Evolutionary conservation across 2,113 vertebrate genomes (phyloP).

Genomic region (Tragelaphus strepsiceros): DNA sequence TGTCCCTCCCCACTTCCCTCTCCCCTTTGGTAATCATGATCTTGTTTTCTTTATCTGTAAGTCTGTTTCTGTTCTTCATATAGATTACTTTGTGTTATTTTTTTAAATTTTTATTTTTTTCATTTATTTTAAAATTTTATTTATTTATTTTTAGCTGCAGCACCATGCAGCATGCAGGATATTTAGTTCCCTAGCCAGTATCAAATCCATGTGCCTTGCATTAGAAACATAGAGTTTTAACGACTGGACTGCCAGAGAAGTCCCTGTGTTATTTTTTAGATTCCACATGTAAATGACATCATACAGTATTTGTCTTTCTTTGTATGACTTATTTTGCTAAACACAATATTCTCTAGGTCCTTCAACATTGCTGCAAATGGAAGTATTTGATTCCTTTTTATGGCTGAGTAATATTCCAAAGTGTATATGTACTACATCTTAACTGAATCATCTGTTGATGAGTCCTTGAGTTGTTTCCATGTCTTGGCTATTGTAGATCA

Average conservation of each 20-base stretch:
- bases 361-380: neutral
- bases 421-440: neutral
- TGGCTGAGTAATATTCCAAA: neutral
- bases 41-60: neutral
- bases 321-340: neutral
- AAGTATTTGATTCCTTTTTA: neutral
- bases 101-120: neutral
- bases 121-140: neutral
- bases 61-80: neutral
- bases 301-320: neutral
- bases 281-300: neutral
- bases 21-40: neutral
- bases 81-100: neutral
- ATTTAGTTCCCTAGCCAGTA: neutral
- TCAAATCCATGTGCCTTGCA: neutral
- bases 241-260: neutral
- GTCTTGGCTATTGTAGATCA: neutral
- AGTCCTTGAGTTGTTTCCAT: neutral
- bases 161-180: neutral
- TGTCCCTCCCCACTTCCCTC: neutral
- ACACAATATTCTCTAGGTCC: neutral
- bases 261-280: neutral
- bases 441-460: neutral
- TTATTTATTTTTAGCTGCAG: neutral
- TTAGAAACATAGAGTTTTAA: neutral